Evolutionary conservation across 2,888 invertebrate genomes (phyloP), one percentile per base, ranked within the genome.

Genomic region (Drosophila falleni): DNA sequence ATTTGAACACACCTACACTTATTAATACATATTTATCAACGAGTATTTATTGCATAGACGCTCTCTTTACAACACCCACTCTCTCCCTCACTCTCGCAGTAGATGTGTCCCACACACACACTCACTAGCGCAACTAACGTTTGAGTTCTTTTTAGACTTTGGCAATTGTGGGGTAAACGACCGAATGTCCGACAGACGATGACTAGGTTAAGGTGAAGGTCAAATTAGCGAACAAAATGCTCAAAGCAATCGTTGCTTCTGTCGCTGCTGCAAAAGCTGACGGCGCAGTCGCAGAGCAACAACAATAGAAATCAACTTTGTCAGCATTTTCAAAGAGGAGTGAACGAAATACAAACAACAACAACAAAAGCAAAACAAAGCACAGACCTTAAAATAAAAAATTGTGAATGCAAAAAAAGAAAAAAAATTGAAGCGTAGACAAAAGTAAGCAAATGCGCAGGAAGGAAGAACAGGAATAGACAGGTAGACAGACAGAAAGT

Each of bases 131-230:
- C 19, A 55, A 65, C 63, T 70, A 75, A 72, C 60, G 51, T 15
- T 63, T 75, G 78, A 73, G 78, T 59, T 53, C 71, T 75, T 47
- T 73, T 73, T 83, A 66, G 84, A 78, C 87, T 82, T 82, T 82
- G 73, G 42, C 59, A 67, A 70, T 61, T 47, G 65, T 6, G 69
- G 71, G 92, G 93, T 93, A 91, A 93, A 91, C 87, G 93, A 92
- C 93, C 93, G 92, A 91, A 92, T 89, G 93, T 90, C 93, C 93
- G 93, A 91, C 90, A 91, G 86, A 88, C 88, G 89, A 91, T 91
- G 92, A 93, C 93, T 93, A 92, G 93, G 93, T 93, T 92, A 93
- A 93, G 93, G 93, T 93, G 93, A 93, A 93, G 93, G 93, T 91
- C 93, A 92, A 88, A 89, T 84, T 81, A 81, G 86, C 83, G 58